These are phyloP conservation scores for Mylabris sibirica DNA, from an alignment of 2,888 invertebrate genomes.

Conservation along the genomic window DNA sequence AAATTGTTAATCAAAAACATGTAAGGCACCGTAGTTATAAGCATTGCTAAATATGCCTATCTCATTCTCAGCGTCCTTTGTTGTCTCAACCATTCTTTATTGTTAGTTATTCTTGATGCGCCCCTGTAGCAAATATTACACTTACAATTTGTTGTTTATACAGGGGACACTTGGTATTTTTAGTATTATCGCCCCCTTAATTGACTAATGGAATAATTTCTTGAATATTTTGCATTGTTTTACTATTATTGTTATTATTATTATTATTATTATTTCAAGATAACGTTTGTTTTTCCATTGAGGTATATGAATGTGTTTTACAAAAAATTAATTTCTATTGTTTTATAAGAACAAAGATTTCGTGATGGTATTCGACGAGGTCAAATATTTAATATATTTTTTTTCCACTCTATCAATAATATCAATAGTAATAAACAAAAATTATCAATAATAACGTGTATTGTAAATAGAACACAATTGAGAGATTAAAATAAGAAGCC, in stretches of 20 bases:
- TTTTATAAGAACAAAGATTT: conserved; percentile 17
- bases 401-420: conserved; percentile 19
- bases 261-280: background rate
- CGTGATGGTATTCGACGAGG: conserved; percentile 34
- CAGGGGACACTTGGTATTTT: background rate
- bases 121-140: no score
- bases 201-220: background rate
- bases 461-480: background rate
- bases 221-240: background rate
- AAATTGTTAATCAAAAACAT: no score
- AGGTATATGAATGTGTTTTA: background rate
- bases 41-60: no score
- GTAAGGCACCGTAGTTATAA: no score
- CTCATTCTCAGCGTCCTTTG: no score
- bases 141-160: background rate
- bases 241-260: background rate
- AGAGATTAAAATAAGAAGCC: conserved; percentile 57
- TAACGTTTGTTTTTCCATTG: background rate
- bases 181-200: background rate
- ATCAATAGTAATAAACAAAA: background rate
- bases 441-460: background rate
- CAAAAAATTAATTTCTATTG: conserved; percentile 18
- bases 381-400: conserved; percentile 29
- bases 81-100: no score
- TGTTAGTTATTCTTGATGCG: no score